phyloP scores from a whole-genome alignment of 2,888 invertebrate genomes.

The Agrotis puta region DNA sequence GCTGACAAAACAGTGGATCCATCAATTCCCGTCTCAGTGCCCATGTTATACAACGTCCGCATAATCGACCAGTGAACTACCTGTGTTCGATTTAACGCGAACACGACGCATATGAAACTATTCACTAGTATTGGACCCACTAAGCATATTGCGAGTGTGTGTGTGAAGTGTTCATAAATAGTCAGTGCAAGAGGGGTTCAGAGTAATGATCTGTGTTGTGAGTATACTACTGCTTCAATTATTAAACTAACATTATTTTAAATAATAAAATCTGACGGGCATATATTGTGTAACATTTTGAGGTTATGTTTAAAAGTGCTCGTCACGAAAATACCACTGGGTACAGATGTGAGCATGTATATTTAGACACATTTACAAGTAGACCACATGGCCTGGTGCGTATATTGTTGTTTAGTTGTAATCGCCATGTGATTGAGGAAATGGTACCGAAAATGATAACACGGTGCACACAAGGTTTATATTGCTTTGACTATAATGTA shows the following conservation, averaged over 20 bases:
- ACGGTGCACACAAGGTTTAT: slow-evolving; percentile 8
- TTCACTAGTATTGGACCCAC: slow-evolving; percentile 82
- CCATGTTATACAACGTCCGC: slow-evolving; percentile 79
- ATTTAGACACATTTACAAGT: slow-evolving; percentile 63
- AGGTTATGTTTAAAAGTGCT: slow-evolving; percentile 85
- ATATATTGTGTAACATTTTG: slow-evolving; percentile 78
- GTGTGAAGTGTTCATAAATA: slow-evolving; percentile 89
- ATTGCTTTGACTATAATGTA: slow-evolving; percentile 32
- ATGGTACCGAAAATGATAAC: slow-evolving; percentile 3
- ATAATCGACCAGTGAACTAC: slow-evolving; percentile 81
- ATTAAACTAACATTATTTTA: slow-evolving; percentile 68
- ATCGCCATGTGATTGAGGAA: slow-evolving; percentile 35
- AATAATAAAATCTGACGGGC: slow-evolving; percentile 61
- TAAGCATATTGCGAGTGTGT: slow-evolving; percentile 85
- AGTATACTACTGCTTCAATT: slow-evolving; percentile 78
- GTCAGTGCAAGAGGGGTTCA: slow-evolving; percentile 84
- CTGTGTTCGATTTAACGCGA: slow-evolving; percentile 77
- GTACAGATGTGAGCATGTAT: slow-evolving; percentile 60
- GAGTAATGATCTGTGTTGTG: slow-evolving; percentile 86
- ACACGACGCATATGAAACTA: slow-evolving; percentile 79
- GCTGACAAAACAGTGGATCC: slow-evolving; percentile 85
- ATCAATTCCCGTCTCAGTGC: slow-evolving; percentile 82
- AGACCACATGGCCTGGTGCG: slow-evolving; percentile 70
- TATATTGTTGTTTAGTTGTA: slow-evolving; percentile 53
- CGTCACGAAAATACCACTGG: slow-evolving; percentile 71